phyloP scores from a whole-genome alignment of 2,797 vertebrate genomes.

The Tarsius wallacei region DNA sequence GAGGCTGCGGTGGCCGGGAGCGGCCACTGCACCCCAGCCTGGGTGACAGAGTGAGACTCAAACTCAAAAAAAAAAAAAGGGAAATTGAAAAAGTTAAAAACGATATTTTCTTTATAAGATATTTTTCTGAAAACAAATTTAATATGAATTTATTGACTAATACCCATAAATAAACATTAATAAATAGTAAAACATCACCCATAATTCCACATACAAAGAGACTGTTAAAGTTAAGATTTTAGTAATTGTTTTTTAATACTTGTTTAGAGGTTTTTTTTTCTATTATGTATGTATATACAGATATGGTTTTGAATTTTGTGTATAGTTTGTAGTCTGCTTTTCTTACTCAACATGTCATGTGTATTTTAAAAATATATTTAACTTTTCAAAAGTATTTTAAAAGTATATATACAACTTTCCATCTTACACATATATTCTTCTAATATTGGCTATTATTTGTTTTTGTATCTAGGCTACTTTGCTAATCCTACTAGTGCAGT shows the following conservation, averaged over 20 bases:
- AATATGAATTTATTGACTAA: not conserved
- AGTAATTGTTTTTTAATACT: not conserved
- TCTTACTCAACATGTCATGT: not conserved
- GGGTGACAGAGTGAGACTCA: no score
- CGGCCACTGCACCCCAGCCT: no score
- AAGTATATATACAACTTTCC: not conserved
- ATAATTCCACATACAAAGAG: not conserved
- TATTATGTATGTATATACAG: not conserved
- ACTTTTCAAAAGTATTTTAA: not conserved
- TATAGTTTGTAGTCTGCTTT: not conserved
- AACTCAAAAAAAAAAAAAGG: no score
- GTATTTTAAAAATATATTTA: conserved; percentile 16
- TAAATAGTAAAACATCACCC: not conserved
- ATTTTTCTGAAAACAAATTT: not conserved
- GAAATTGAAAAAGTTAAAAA: conserved; percentile 20
- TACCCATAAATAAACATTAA: conserved; percentile 2
- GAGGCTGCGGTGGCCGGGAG: no score
- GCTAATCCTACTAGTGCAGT: not conserved
- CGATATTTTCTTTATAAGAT: not conserved
- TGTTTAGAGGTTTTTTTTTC: conserved; percentile 6
- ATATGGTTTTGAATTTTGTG: not conserved
- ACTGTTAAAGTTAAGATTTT: not conserved
- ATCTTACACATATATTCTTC: not conserved
- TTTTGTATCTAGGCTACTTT: not conserved
- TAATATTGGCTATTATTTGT: not conserved